phyloP scores from a whole-genome alignment of 2,113 vertebrate species.

The Gopherus flavomarginatus region DNA sequence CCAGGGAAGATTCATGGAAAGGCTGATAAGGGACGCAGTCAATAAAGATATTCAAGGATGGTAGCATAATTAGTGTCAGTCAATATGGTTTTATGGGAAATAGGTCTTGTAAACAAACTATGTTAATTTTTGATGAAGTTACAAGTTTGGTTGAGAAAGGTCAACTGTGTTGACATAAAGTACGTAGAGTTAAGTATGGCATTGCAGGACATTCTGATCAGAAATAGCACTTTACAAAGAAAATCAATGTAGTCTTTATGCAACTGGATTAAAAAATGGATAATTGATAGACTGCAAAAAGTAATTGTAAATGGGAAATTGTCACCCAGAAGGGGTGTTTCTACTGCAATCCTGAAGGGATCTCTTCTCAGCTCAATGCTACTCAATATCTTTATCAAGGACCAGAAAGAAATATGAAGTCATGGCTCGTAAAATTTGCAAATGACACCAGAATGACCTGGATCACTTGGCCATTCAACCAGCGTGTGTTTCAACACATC shows the following conservation, averaged over 20 bases:
- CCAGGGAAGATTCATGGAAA: background rate
- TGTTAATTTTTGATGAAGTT: background rate
- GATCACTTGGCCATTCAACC: background rate
- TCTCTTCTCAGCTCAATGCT: background rate
- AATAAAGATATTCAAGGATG: background rate
- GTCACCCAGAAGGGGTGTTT: background rate
- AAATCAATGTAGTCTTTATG: background rate
- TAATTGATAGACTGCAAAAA: background rate
- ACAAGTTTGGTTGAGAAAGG: background rate
- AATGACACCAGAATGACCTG: background rate
- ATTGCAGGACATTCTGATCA: background rate
- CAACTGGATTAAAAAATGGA: background rate
- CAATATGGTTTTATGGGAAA: background rate
- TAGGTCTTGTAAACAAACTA: slow-evolving; percentile 1
- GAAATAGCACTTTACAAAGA: background rate
- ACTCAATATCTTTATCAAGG: background rate
- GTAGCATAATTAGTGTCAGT: background rate
- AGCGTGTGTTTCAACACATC: background rate
- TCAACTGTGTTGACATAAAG: background rate
- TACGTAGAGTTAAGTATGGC: background rate
- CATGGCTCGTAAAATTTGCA: background rate
- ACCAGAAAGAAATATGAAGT: background rate
- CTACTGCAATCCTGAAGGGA: background rate
- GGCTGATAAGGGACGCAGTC: background rate
- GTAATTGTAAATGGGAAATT: background rate